Conservation (phyloP, 2,113 vertebrate genomes). For the Siniperca chuatsi region DNA sequence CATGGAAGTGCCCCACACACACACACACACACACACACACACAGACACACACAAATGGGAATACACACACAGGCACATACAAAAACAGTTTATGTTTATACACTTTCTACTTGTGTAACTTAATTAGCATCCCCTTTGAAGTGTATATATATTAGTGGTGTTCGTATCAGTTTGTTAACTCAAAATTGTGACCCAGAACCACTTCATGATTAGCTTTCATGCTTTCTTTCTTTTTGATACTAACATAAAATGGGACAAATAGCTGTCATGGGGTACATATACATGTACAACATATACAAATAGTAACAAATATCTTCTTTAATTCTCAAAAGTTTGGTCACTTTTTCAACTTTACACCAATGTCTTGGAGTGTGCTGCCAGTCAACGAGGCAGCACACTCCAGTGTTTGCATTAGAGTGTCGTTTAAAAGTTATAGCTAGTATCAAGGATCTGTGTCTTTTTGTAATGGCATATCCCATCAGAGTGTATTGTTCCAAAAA, state of each 20-base stretch:
- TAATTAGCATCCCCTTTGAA: conserved; percentile 8
- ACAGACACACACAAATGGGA: background rate
- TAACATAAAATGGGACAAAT: background rate
- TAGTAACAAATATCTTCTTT: background rate
- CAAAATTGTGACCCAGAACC: background rate
- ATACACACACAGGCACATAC: background rate
- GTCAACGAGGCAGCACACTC: too few relatives aligned
- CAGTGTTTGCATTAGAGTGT: too few relatives aligned
- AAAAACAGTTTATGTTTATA: background rate
- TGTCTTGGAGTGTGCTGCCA: background rate
- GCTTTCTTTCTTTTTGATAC: background rate
- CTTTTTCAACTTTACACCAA: background rate
- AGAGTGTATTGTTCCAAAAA: background rate
- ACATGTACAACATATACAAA: background rate
- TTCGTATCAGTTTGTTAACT: background rate
- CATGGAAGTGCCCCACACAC: conserved; percentile 32
- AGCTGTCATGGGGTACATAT: background rate
- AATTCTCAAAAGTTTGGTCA: background rate
- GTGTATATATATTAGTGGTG: background rate
- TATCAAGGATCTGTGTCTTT: too few relatives aligned
- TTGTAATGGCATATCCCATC: background rate
- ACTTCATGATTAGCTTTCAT: background rate
- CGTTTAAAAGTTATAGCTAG: too few relatives aligned
- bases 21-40: background rate
- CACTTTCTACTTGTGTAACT: conserved; percentile 15